Evolutionary conservation across 2,113 vertebrate genomes (phyloP), one percentile per base, ranked within the genome.

Genomic region (Thomomys bottae): DNA sequence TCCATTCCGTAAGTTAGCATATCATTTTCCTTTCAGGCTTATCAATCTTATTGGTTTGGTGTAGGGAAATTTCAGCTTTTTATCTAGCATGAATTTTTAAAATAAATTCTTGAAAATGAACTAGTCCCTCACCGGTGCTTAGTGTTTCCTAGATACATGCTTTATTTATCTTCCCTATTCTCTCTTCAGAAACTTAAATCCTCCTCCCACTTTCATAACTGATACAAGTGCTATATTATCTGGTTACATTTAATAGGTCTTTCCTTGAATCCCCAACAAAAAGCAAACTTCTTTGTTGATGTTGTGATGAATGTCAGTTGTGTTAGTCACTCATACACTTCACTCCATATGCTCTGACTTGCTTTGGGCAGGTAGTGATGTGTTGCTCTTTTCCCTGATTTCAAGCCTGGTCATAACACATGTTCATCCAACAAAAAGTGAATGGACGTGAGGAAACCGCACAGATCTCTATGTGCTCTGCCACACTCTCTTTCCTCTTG

Each of bases 11-110:
- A 94, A 88, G 59, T 88, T 78, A 83, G 76, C 54, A 64, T 92
- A 75, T 88, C 57, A 32, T 87, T 96, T 86, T 86, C 64, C 38
- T 72, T 38, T 77, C 84, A 88, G 78, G 45, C 67, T 88, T 88
- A 82, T 84, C 45, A 42, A 67, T 63, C 75, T 76, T 75, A 75
- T 1, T 34, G 67, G n/a, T 96, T 84, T 57, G 30, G 42, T 88
- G 6, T 76, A 83, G 32, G 57, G 23, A 18, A 84, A 72, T 90
- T 88, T 66, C 67, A 84, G 88, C 72, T 83, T 88, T 90, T 86
- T 80, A 78, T 72, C 32, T 8, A 82, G 40, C 0, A 81, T 28
- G 15, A 80, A 34, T 28, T 84, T 84, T n/a, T 68, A 18, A 57
- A n/a, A n/a, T n/a, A 10, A 28, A 38, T 71, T 70, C 84, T 84